Evolutionary conservation across 1,140 invertebrate genomes (phyloP), one percentile per base, ranked within the genome.

Genomic region (Saccostrea cuccullata): DNA sequence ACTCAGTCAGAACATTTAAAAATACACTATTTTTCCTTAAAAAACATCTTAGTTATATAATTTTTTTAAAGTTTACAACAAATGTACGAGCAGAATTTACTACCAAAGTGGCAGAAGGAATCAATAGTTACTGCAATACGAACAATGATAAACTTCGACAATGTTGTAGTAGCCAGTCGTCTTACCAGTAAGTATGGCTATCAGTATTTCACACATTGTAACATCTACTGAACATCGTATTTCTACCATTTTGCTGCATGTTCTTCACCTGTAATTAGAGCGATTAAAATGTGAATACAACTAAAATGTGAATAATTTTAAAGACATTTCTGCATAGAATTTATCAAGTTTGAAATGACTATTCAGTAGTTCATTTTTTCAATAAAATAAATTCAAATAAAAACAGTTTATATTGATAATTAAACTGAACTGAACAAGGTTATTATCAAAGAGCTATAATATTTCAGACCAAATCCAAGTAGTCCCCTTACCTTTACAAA

Each of bases 401-500:
- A 47, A 0, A 47, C 47, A 6, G 9, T 5, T 47, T 47, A 47
- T 47, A 47, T 3, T 47, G 6, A 47, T 6, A 47, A 47, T n/a
- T 9, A 47, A 47, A 6, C 5, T 47, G 5, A 47, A 47, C 47
- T 47, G 47, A 47, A 47, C 58, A 2, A 13, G 5, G 58, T n/a
- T 20, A n/a, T 20, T 6, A 64, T 20, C 2, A n/a, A n/a, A 20
- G 15, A 17, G n/a, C n/a, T 64, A 2, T 4, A 67, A 20, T 11
- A 15, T 82, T 67, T 82, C 70, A 83, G 55, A 87, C 87, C 85
- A 47, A 90, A 67, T 40, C 86, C 87, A 11, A 82, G 36, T 23
- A 73, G 82, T 30, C 82, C 85, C 8, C 17, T 87, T 67, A 9
- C 60, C 20, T 90, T 90, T 47, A 87, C 87, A 20, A 64, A 67